Evolutionary conservation across 1,140 invertebrate genomes (phyloP), one percentile per base, ranked within the genome.

Genomic region (Zeugodacus cucurbitae): DNA sequence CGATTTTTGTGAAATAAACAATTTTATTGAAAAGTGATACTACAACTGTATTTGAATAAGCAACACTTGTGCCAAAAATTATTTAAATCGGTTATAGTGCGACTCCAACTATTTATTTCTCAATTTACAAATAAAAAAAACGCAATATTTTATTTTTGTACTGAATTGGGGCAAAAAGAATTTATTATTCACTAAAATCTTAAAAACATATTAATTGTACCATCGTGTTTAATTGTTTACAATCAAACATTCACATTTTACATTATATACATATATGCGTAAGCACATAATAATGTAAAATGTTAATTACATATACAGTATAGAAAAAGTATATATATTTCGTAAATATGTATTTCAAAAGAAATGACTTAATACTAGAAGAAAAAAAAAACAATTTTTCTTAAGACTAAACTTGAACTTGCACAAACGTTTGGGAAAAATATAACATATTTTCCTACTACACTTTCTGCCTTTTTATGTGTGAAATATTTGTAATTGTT

Each of bases 151-250:
- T 70, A 70, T 82, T 82, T 82, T 82, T 82, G 74, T 82, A 82
- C 74, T 82, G 44, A 82, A 82, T 82, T 41, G 74, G 74, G 74
- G 74, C 74, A 82, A 82, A 82, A 82, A 48, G 41, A 82, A 82
- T 82, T 54, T 82, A 82, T 82, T 82, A 82, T 82, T 26, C 34
- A 48, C 74, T 82, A 82, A 82, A 82, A 48, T 82, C 74, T 82
- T 82, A 82, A 82, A 82, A 82, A 44, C 37, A 82, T 70, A 70
- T 34, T 82, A 82, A 82, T 82, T 82, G 74, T 82, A 82, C 74
- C 74, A 82, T 78, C 34, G 74, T 8, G 22, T 82, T 44, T 29
- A 22, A 82, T 82, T 82, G 10, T 82, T 29, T 54, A 48, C 41
- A 82, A 82, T 54, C 74, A 82, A 82, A 82, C 41, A 82, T 82